phyloP scores from a whole-genome alignment of 2,888 invertebrate species.

The Sussaba pulchella region DNA sequence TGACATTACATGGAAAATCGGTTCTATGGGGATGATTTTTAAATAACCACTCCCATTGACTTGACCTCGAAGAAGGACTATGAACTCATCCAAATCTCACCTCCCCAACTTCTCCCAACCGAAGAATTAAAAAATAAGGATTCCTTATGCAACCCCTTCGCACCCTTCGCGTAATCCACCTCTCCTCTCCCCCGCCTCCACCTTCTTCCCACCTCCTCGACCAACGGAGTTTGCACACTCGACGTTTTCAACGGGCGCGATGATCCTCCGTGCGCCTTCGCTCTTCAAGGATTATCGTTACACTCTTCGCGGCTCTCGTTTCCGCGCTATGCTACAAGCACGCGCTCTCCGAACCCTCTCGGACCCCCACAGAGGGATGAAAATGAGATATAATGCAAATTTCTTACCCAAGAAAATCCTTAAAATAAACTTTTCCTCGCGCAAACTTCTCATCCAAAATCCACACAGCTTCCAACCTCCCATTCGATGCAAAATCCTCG shows the following conservation, averaged over 20 bases:
- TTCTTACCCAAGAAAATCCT: neutral
- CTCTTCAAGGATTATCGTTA: slow-evolving; percentile 65
- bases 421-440: slow-evolving; percentile 12
- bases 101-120: neutral
- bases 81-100: slow-evolving; percentile 16
- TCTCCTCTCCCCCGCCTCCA: neutral
- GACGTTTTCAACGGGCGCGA: slow-evolving; percentile 65
- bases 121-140: neutral
- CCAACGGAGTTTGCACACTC: slow-evolving; percentile 62
- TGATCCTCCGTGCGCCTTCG: slow-evolving; percentile 57
- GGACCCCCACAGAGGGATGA: too few relatives aligned
- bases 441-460: neutral
- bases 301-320: slow-evolving; percentile 78
- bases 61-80: slow-evolving; percentile 3
- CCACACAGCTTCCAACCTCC: neutral
- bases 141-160: neutral
- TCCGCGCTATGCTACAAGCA: slow-evolving; percentile 82
- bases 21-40: neutral
- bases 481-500: neutral
- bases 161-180: slow-evolving; percentile 32
- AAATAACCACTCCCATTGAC: slow-evolving; percentile 1
- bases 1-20: neutral
- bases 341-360: neutral
- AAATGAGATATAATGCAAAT: slow-evolving; percentile 5
- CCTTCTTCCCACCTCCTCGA: too few relatives aligned